Evolutionary conservation across 2,888 invertebrate genomes (phyloP).

Genomic region (Electrophaes corylata): DNA sequence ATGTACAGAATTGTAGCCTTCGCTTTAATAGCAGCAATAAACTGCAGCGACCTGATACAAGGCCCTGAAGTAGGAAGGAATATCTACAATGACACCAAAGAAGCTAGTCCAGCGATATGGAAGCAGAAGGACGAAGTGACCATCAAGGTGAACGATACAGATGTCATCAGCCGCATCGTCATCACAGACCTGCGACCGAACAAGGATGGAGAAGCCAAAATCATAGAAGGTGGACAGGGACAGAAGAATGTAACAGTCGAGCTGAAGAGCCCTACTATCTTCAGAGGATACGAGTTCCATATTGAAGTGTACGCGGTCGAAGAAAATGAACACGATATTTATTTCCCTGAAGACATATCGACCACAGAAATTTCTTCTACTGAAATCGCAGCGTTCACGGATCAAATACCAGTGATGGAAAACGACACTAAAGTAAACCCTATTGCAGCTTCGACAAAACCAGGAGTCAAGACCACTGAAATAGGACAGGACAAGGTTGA

Average conservation of each 20-base stretch:
- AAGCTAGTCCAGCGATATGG: constrained; percentile 71
- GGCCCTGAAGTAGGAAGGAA: constrained; percentile 57
- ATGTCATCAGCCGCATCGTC: constrained; percentile 61
- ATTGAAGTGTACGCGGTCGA: constrained; percentile 60
- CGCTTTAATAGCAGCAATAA: constrained; percentile 49
- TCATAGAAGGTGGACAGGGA: constrained; percentile 69
- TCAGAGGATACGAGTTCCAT: constrained; percentile 69
- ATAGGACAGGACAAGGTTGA: constrained; percentile 5
- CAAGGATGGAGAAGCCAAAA: constrained; percentile 68
- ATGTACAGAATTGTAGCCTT: constrained; percentile 54
- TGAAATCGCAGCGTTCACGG: constrained; percentile 2
- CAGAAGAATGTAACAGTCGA: constrained; percentile 67
- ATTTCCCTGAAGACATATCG: neutral
- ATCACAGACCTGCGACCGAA: constrained; percentile 65
- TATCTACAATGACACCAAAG: constrained; percentile 61
- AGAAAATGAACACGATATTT: constrained; percentile 25
- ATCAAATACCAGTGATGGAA: constrained; percentile 4
- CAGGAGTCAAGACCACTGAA: neutral
- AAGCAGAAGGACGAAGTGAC: constrained; percentile 60
- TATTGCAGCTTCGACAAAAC: neutral
- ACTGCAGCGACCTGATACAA: constrained; percentile 54
- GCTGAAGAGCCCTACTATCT: constrained; percentile 68
- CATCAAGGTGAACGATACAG: constrained; percentile 55
- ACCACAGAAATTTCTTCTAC: neutral
- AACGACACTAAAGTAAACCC: constrained; percentile 23